Base-by-base conservation (phyloP, 1,140 invertebrate species). In the Cylas formicarius region DNA sequence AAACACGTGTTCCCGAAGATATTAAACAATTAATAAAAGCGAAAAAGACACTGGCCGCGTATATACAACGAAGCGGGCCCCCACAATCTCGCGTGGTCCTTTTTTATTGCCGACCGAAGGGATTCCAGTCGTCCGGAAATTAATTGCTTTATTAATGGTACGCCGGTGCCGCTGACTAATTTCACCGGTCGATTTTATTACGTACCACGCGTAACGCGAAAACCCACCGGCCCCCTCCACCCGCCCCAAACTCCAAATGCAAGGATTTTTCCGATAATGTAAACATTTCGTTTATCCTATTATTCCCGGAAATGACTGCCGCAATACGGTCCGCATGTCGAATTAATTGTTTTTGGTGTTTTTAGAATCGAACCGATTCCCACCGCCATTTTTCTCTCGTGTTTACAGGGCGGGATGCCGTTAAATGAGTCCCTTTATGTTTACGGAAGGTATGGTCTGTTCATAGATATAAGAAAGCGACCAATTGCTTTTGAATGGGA, bases 1-100 rank as follows among this genome's bases (percentile, higher is more conserved):
- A 40, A 62, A 62, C 60, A 58, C 58, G 56, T 60, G 60, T 58
- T 59, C 48, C 56, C 48, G 44, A 58, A 62, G 60, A 62, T 62
- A 62, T 62, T 60, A 61, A 62, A 57, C 60, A 62, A 62, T 62
- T 60, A 61, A 61, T 61, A 58, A 36, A 19, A 21, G 4, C 33
- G 27, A 22, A 8, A 14, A 18, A 34, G 34, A 11, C 14, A n/a
- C n/a, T n/a, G n/a, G n/a, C n/a, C n/a, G n/a, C n/a, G n/a, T n/a
- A n/a, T n/a, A n/a, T n/a, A n/a, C n/a, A n/a, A n/a, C n/a, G n/a
- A n/a, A n/a, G n/a, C n/a, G n/a, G n/a, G n/a, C n/a, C n/a, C n/a
- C n/a, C n/a, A n/a, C n/a, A n/a, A n/a, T n/a, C n/a, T n/a, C n/a
- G n/a, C n/a, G n/a, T n/a, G n/a, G n/a, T n/a, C n/a, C n/a, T n/a